These are phyloP conservation scores for Epinephelus cyanopodus DNA, from an alignment of 2,113 vertebrate species.

Conservation along the genomic window DNA sequence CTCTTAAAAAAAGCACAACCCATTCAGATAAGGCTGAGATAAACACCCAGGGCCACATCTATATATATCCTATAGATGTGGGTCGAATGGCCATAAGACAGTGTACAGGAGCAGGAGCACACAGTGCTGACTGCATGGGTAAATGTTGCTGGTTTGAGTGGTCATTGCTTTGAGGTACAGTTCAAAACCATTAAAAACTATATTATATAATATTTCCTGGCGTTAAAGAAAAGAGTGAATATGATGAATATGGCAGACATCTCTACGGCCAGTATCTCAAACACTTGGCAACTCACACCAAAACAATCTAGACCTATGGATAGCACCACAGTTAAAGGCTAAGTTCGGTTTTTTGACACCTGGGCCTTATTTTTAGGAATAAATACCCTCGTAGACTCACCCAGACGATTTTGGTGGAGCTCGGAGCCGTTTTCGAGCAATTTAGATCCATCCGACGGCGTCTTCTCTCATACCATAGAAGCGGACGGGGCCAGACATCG, in stretches of 20 bases:
- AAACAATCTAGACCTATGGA: too few relatives aligned
- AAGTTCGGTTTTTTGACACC: too few relatives aligned
- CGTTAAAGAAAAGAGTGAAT: background rate
- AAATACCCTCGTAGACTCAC: too few relatives aligned
- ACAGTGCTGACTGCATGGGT: conserved; percentile 1
- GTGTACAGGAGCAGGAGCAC: conserved; percentile 36
- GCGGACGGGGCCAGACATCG: too few relatives aligned
- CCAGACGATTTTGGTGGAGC: too few relatives aligned
- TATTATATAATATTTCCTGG: background rate
- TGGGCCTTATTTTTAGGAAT: too few relatives aligned
- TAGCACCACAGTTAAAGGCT: too few relatives aligned
- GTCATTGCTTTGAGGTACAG: background rate
- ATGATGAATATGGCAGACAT: background rate
- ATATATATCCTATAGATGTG: conserved; percentile 51
- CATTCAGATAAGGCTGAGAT: conserved; percentile 32
- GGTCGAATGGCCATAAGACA: conserved; percentile 9
- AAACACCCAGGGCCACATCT: conserved; percentile 5
- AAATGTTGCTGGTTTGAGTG: background rate
- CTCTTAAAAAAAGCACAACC: conserved; percentile 38
- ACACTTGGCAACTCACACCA: too few relatives aligned
- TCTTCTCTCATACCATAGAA: too few relatives aligned
- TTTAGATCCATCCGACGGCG: too few relatives aligned
- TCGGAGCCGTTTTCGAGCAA: too few relatives aligned
- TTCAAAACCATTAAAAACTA: background rate
- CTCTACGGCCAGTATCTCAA: too few relatives aligned